These are phyloP conservation scores for Apis florea DNA, from an alignment of 1,140 invertebrate genomes.

Conservation along the genomic window DNA sequence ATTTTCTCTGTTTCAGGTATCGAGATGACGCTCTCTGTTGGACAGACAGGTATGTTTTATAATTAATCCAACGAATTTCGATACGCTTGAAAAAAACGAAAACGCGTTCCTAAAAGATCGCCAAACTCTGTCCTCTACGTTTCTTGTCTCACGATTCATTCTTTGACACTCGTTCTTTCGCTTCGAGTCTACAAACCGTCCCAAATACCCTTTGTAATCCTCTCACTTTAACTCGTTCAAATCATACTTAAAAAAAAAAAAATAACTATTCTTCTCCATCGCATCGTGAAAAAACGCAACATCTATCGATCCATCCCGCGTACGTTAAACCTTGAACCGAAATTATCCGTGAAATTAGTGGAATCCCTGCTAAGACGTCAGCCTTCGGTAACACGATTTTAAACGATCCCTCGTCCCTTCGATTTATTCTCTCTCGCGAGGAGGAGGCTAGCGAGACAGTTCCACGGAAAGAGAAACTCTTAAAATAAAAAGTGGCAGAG, in stretches of 20 bases:
- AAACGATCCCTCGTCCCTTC: conserved; percentile 28
- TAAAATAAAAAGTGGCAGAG: not conserved
- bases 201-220: no score
- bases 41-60: conserved; percentile 84
- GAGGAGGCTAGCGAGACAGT: not conserved
- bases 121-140: not conserved
- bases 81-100: no score
- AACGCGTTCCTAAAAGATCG: not conserved
- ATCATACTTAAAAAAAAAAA: no score
- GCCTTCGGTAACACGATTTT: conserved; percentile 30
- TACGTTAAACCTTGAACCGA: conserved; percentile 8
- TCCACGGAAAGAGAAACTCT: not conserved
- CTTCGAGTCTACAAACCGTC: no score
- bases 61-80: not conserved
- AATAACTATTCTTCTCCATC: no score
- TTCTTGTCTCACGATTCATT: no score
- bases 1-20: conserved; percentile 83
- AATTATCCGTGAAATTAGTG: conserved; percentile 43
- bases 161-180: not conserved
- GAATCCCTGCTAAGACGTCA: not conserved
- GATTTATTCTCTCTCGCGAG: conserved; percentile 16
- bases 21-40: conserved; percentile 88
- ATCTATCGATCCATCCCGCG: no score
- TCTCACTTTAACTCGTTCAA: no score
- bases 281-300: no score